These are phyloP conservation scores for Vombatus ursinus DNA, from an alignment of 2,113 vertebrate genomes.

Conservation along the genomic window DNA sequence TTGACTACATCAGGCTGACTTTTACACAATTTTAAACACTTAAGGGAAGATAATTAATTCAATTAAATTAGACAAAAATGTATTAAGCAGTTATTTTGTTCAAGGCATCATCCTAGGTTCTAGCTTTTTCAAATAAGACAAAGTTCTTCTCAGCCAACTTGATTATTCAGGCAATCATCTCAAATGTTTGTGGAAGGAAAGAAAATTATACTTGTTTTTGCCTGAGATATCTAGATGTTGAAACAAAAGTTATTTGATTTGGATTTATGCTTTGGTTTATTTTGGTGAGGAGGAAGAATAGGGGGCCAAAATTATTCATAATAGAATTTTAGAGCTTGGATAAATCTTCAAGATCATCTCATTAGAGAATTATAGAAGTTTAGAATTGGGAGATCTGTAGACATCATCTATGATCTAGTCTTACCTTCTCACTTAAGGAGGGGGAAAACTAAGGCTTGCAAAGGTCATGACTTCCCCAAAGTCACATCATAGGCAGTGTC, in stretches of 20 bases:
- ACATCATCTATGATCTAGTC: background rate
- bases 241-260: background rate
- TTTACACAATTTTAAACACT: background rate
- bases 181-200: background rate
- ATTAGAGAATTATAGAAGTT: background rate
- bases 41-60: background rate
- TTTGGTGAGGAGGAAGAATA: background rate
- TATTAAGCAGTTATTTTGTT: background rate
- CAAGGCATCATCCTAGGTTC: background rate
- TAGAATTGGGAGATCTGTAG: background rate
- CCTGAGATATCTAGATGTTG: background rate
- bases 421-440: background rate
- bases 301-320: background rate
- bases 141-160: background rate
- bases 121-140: background rate
- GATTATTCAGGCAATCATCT: background rate
- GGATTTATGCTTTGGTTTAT: background rate
- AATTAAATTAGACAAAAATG: background rate
- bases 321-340: background rate
- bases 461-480: background rate
- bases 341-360: background rate
- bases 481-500: background rate
- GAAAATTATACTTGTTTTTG: background rate
- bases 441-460: background rate
- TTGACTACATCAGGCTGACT: background rate